phyloP scores from a whole-genome alignment of 2,797 vertebrate species.

The Acipenser oxyrinchus region DNA sequence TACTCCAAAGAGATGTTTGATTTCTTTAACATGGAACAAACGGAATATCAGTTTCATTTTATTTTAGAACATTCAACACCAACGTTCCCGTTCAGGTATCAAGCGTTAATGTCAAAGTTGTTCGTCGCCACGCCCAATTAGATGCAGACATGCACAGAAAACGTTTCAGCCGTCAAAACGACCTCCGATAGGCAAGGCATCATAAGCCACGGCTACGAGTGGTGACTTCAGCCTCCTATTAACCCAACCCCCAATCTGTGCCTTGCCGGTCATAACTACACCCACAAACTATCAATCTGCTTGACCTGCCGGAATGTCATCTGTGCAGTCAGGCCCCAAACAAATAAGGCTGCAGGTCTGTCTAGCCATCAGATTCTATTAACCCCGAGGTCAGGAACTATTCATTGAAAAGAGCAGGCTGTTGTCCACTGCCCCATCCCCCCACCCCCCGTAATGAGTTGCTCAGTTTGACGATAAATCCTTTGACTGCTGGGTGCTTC shows the following conservation, averaged over 20 bases:
- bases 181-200: too few relatives aligned
- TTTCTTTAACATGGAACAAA: too few relatives aligned
- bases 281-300: conserved; percentile 26
- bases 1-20: too few relatives aligned
- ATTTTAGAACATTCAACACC: too few relatives aligned
- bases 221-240: conserved; percentile 8
- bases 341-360: conserved; percentile 24
- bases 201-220: conserved; percentile 7
- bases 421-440: background rate
- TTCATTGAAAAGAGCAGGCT: conserved; percentile 9
- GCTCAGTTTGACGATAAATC: conserved; percentile 20
- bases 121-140: too few relatives aligned
- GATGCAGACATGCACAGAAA: too few relatives aligned
- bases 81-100: too few relatives aligned
- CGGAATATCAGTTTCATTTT: too few relatives aligned
- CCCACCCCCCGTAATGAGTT: conserved; percentile 19
- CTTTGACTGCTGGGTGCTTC: background rate
- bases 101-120: too few relatives aligned
- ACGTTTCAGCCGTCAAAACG: too few relatives aligned
- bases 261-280: conserved; percentile 18
- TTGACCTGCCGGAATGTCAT: background rate
- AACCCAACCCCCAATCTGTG: background rate
- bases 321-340: conserved; percentile 20
- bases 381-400: conserved; percentile 24
- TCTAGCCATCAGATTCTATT: conserved; percentile 35